These are phyloP conservation scores for Drosophila histrio DNA, from an alignment of 2,888 invertebrate species.

Conservation along the genomic window DNA sequence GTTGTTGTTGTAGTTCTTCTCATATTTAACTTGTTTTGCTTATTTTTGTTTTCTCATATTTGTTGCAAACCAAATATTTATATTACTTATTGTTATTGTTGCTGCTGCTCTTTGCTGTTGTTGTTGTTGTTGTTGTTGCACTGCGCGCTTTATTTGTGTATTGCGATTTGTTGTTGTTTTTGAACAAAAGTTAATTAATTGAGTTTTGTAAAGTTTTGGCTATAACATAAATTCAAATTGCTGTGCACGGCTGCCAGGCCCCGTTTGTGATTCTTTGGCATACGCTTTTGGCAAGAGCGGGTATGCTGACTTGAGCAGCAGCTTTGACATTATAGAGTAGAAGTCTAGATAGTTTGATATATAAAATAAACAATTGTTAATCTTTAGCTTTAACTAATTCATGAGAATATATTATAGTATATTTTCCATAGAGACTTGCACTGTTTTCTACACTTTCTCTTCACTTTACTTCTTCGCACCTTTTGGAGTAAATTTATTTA, in stretches of 20 bases:
- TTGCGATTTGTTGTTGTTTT: conserved; percentile 20
- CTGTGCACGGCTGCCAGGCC: conserved; percentile 40
- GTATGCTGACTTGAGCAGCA: conserved; percentile 1
- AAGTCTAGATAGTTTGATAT: no score
- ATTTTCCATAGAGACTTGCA: background rate
- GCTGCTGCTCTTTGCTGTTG: conserved; percentile 16
- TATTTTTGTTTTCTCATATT: conserved; percentile 45
- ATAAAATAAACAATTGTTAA: no score
- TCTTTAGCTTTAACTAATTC: background rate
- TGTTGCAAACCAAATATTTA: conserved; percentile 60
- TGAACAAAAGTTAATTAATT: conserved; percentile 80
- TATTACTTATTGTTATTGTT: conserved; percentile 61
- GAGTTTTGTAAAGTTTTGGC: conserved; percentile 76
- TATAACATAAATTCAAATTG: conserved; percentile 77
- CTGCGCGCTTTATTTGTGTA: conserved; percentile 49
- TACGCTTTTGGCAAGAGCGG: conserved; percentile 1
- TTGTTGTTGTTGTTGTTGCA: conserved; percentile 15
- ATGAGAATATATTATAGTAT: background rate
- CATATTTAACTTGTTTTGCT: conserved; percentile 44
- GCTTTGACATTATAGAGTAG: background rate
- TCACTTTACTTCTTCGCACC: background rate
- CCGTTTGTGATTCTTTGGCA: conserved; percentile 2
- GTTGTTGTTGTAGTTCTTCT: conserved; percentile 2
- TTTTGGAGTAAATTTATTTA: conserved; percentile 46
- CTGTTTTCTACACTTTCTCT: background rate